Conservation (phyloP, 2,888 invertebrate genomes). For the Ennomos erosarius region DNA sequence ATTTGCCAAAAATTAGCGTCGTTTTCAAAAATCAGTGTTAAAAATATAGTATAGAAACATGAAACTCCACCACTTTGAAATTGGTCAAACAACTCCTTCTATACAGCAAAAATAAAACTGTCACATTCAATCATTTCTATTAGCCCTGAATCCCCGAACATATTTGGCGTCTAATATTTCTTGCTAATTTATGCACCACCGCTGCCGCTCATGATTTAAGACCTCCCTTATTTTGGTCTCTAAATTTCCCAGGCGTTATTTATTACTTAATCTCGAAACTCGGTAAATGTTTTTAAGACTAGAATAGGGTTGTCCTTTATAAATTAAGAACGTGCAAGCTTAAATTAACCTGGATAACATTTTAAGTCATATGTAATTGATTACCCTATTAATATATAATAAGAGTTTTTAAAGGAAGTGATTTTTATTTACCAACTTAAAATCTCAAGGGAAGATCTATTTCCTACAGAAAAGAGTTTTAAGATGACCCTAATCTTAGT, state of each 20-base stretch:
- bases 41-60: no score
- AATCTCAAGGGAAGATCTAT: neutral
- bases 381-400: no score
- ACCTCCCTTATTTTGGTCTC: slow-evolving; percentile 67
- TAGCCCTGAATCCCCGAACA: slow-evolving; percentile 6
- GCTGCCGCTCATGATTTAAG: slow-evolving; percentile 55
- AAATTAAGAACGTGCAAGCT: no score
- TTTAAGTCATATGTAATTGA: no score
- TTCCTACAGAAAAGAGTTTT: no score
- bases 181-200: slow-evolving; percentile 38
- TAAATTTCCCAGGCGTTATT: slow-evolving; percentile 80
- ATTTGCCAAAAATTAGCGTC: no score
- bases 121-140: slow-evolving; percentile 3
- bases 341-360: no score
- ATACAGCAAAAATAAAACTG: neutral
- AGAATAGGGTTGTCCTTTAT: slow-evolving; percentile 46
- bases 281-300: slow-evolving; percentile 76
- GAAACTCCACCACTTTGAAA: no score
- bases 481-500: no score
- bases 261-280: slow-evolving; percentile 81
- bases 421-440: slow-evolving; percentile 32
- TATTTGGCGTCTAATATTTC: slow-evolving; percentile 14
- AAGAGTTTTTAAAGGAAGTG: no score
- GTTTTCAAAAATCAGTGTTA: no score
- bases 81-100: neutral